These are phyloP conservation scores for Polydrusus pterygomalis DNA, from an alignment of 2,888 invertebrate genomes.

Conservation along the genomic window DNA sequence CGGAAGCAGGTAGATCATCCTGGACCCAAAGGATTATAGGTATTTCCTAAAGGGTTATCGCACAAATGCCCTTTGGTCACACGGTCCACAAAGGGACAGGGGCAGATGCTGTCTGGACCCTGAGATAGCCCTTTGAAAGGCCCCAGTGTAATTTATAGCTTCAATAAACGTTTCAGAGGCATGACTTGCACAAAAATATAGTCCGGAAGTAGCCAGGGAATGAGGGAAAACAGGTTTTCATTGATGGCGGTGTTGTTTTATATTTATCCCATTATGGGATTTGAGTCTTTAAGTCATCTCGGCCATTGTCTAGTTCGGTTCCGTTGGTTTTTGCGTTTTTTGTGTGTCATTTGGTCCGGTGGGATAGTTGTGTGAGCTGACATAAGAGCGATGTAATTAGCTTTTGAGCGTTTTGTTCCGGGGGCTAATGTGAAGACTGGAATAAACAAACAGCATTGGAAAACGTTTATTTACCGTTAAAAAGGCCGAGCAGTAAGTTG, in stretches of 20 bases:
- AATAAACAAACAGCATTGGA: conserved; percentile 40
- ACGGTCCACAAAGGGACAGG: conserved; percentile 62
- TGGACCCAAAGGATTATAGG: conserved; percentile 27
- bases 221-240: conserved; percentile 62
- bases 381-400: conserved; percentile 49
- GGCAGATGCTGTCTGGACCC: conserved; percentile 64
- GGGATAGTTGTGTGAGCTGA: conserved; percentile 28
- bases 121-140: conserved; percentile 52
- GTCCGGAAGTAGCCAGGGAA: conserved; percentile 58
- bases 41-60: conserved; percentile 57
- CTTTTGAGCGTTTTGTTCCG: conserved; percentile 45
- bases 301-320: conserved; percentile 59
- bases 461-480: no score
- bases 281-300: conserved; percentile 53
- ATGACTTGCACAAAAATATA: conserved; percentile 62
- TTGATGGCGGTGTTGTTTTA: conserved; percentile 60
- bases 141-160: conserved; percentile 56
- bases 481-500: no score
- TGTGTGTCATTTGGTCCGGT: conserved; percentile 45
- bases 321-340: conserved; percentile 59
- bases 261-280: conserved; percentile 58
- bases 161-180: conserved; percentile 61
- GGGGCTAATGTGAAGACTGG: conserved; percentile 15
- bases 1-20: conserved; percentile 41
- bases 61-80: conserved; percentile 64